Evolutionary conservation across 2,797 vertebrate species (phyloP).

Genomic region (Sebastes miniatus): DNA sequence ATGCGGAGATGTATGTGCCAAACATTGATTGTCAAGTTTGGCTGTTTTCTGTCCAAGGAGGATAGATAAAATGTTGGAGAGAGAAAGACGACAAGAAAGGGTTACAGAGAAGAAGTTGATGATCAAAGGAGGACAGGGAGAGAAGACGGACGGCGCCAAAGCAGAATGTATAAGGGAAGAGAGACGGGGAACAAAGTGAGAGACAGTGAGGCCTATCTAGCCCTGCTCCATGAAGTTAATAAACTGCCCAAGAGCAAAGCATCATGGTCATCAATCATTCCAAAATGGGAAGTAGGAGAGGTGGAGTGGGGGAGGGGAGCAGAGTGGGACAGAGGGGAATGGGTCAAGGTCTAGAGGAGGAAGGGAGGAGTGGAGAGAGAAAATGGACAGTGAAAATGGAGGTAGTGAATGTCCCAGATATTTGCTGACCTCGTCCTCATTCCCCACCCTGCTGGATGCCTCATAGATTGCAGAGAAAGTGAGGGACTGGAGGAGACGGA

Average conservation of each 20-base stretch:
- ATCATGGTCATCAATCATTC: slow-evolving; percentile 74
- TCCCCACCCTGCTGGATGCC: slow-evolving; percentile 21
- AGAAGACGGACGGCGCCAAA: neutral
- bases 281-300: slow-evolving; percentile 56
- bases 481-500: slow-evolving; percentile 11
- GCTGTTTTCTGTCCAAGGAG: slow-evolving; percentile 5
- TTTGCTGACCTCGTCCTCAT: slow-evolving; percentile 54
- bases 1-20: slow-evolving; percentile 43
- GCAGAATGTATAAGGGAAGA: slow-evolving; percentile 21
- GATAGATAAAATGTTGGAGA: neutral
- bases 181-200: neutral
- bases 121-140: neutral
- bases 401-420: slow-evolving; percentile 44
- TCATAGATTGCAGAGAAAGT: slow-evolving; percentile 13
- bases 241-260: slow-evolving; percentile 72
- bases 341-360: slow-evolving; percentile 66
- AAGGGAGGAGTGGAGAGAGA: slow-evolving; percentile 8
- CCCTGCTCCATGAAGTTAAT: slow-evolving; percentile 70
- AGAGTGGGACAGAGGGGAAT: slow-evolving; percentile 32
- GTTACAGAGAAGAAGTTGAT: slow-evolving; percentile 7
- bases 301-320: slow-evolving; percentile 10
- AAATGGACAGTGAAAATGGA: slow-evolving; percentile 45
- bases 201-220: slow-evolving; percentile 40
- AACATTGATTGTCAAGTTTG: slow-evolving; percentile 34
- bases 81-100: neutral